Evolutionary conservation across 2,888 invertebrate genomes (phyloP).

Genomic region (Podotricha telesiphe): DNA sequence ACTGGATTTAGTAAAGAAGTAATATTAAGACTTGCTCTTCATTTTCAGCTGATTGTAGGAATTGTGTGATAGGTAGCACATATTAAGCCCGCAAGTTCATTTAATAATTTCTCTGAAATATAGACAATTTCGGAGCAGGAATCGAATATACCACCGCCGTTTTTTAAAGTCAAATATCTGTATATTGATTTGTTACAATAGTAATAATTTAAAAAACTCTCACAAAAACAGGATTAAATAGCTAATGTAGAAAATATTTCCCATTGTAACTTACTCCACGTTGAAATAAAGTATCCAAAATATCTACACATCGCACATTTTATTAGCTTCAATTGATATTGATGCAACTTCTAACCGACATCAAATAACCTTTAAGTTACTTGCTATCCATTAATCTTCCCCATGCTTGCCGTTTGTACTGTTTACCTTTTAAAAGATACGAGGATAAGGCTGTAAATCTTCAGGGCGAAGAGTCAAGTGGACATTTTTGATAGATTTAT

Average conservation of each 20-base stretch:
- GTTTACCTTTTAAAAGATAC: not conserved
- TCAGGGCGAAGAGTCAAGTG: not conserved
- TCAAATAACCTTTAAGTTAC: constrained; percentile 11
- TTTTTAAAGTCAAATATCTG: too few relatives aligned
- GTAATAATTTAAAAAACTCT: too few relatives aligned
- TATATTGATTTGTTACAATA: too few relatives aligned
- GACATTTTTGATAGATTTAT: constrained; percentile 13
- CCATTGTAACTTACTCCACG: not conserved
- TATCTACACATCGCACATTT: not conserved
- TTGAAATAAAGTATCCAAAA: not conserved
- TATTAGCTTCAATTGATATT: constrained; percentile 7
- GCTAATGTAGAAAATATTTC: not conserved
- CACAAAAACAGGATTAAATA: too few relatives aligned
- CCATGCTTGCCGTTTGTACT: not conserved
- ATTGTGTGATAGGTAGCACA: too few relatives aligned
- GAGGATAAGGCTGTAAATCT: not conserved
- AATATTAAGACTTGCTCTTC: too few relatives aligned
- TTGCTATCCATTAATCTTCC: constrained; percentile 8
- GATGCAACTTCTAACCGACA: not conserved
- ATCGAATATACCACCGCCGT: too few relatives aligned
- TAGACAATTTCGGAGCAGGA: too few relatives aligned
- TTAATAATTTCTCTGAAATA: too few relatives aligned
- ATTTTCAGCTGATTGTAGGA: too few relatives aligned
- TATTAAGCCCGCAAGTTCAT: too few relatives aligned
- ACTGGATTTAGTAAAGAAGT: too few relatives aligned